A percentile compares a stretch with the other conserved stretches of the same genome.
Evolutionary conservation across 2,113 vertebrate genomes (phyloP).

Genomic region (Asarcornis scutulata): DNA sequence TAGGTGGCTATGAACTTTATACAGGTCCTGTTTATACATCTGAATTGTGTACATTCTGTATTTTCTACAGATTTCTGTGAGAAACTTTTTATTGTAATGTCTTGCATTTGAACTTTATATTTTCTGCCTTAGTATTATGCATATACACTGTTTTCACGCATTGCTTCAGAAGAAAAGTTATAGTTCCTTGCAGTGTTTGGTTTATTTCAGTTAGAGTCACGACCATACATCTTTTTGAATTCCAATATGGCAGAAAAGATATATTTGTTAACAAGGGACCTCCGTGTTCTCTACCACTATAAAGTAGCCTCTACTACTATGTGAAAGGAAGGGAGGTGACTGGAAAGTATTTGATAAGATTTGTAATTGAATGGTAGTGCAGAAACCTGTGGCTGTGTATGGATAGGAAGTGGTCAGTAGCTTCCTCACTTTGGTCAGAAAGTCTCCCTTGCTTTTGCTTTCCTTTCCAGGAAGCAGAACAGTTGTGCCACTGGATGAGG

Average conservation of each 20-base stretch:
- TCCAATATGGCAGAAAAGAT: background rate
- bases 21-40: background rate
- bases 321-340: background rate
- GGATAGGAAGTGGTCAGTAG: background rate
- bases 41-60: background rate
- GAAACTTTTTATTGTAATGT: background rate
- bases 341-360: background rate
- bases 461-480: background rate
- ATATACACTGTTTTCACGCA: background rate
- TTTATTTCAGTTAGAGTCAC: background rate
- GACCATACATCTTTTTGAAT: background rate
- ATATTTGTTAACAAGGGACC: background rate
- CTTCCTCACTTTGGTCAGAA: background rate
- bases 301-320: background rate
- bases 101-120: background rate
- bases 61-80: background rate
- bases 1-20: background rate
- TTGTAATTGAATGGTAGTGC: background rate
- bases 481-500: background rate
- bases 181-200: background rate
- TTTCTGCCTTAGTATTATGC: background rate
- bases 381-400: background rate
- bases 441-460: background rate
- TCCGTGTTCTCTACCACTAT: background rate
- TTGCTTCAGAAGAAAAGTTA: background rate